A percentile compares a stretch with the other conserved stretches of the same genome.
Conservation (phyloP, 2,113 vertebrate species). For the Eupsittula cactorum region DNA sequence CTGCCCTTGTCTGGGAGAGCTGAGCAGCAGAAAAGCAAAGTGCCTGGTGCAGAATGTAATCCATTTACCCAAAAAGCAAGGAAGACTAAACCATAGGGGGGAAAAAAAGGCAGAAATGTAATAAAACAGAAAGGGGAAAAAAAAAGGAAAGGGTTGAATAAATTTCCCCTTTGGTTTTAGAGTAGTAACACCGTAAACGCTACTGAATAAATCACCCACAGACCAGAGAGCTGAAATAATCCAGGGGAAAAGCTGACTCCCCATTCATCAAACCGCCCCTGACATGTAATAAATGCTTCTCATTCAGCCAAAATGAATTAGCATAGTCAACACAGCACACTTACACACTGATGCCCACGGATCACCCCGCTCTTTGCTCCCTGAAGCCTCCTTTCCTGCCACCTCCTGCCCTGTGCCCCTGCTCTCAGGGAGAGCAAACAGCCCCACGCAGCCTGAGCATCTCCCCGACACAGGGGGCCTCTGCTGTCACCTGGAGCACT, state of each 20-base stretch:
- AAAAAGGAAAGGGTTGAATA: constrained; percentile 36
- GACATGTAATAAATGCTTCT: constrained; percentile 29
- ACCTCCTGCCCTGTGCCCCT: background rate
- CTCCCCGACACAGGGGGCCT: background rate
- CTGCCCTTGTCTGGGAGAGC: background rate
- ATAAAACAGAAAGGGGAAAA: background rate
- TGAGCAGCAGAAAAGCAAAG: background rate
- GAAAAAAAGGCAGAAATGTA: background rate
- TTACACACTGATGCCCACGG: background rate
- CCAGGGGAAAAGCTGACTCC: background rate
- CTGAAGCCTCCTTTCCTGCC: background rate
- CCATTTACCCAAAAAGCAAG: background rate
- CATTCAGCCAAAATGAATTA: background rate
- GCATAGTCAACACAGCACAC: background rate
- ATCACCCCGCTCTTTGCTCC: background rate
- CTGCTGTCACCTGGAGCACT: background rate
- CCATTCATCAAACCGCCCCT: constrained; percentile 35
- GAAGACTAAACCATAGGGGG: background rate
- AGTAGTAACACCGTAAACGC: constrained; percentile 19
- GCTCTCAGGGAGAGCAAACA: background rate
- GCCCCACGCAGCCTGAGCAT: no score
- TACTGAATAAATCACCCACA: constrained; percentile 38
- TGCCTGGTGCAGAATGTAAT: background rate
- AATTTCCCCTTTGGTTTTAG: constrained; percentile 50
- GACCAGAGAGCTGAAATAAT: constrained; percentile 41